Base-by-base conservation (phyloP, 2,888 invertebrate genomes). In the Mythimna albipuncta region DNA sequence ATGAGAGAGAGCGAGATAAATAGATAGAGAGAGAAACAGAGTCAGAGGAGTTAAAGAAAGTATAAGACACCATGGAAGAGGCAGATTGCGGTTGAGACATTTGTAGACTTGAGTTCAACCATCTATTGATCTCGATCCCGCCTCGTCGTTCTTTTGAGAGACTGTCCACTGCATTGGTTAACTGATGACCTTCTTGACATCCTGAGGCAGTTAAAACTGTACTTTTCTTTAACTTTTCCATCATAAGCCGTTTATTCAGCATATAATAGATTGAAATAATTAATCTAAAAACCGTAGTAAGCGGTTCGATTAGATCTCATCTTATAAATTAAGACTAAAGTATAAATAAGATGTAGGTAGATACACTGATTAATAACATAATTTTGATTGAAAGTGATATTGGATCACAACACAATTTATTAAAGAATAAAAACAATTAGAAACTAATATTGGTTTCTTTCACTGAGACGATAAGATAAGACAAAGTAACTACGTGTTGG, bases 391-490 rank as follows among this genome's bases (percentile, higher is more conserved):
- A 11, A 68, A 38, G 41, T 21, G 11, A n/a, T 19, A 52, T 16
- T 32, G 13, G 4, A 54, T 75, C 16, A 3, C 2, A 65, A 44
- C n/a, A 10, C 50, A 64, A 63, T 73, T 54, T 55, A 19, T 52
- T 26, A 67, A 71, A 62, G 13, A 72, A 69, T 44, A 58, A 70
- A 68, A 77, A 79, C 69, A 78, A 86, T 82, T 80, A 82, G 69
- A 73, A 77, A 81, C 71, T 84, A 82, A 82, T 87, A 88, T 89
- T 87, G 87, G 89, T 88, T 92, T 91, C 92, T 93, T 92, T 91
- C 90, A 89, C 87, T 75, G 74, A 76, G 77, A 88, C 86, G 95
- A 95, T 95, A 94, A 95, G 95, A 95, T 95, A 95, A 95, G 91
- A 91, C 93, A 90, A 94, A 94, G 92, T 94, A 92, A 89, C 87